phyloP scores from a whole-genome alignment of 2,797 vertebrate species.

The Xenopus petersii region DNA sequence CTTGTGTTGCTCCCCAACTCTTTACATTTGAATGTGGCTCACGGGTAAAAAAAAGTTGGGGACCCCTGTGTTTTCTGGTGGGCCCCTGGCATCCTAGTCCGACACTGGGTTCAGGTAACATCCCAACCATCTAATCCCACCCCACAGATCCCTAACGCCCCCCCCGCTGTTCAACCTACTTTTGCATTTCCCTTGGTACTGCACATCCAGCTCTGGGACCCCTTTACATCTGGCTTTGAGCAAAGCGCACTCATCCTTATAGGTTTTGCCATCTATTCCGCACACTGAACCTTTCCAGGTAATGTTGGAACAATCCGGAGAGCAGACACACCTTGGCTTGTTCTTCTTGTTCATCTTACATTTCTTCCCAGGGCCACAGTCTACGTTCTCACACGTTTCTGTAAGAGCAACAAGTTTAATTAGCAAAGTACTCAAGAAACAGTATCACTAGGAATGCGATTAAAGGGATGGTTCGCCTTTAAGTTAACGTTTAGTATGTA shows the following conservation, averaged over 20 bases:
- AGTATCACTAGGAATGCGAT: not conserved
- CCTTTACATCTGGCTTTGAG: constrained; percentile 95
- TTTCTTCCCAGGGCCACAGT: constrained; percentile 93
- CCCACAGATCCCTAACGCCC: too few relatives aligned
- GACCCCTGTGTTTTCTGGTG: too few relatives aligned
- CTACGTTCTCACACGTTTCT: constrained; percentile 97
- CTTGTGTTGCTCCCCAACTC: too few relatives aligned
- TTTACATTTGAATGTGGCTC: too few relatives aligned
- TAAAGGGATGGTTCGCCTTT: not conserved
- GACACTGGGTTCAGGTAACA: too few relatives aligned
- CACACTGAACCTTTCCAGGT: constrained; percentile 96
- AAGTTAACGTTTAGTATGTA: too few relatives aligned
- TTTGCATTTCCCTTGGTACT: constrained; percentile 98
- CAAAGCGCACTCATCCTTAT: constrained; percentile 91
- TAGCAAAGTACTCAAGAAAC: constrained; percentile 19
- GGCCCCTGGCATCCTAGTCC: too few relatives aligned
- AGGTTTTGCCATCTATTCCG: constrained; percentile 94
- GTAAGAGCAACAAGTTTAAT: constrained; percentile 29
- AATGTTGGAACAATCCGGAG: constrained; percentile 96
- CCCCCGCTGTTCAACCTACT: constrained; percentile 72
- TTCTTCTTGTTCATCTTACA: constrained; percentile 97
- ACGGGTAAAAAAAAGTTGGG: too few relatives aligned
- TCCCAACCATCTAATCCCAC: too few relatives aligned
- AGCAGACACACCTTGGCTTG: constrained; percentile 95
- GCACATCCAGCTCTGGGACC: constrained; percentile 90